A percentile compares a stretch with the other conserved stretches of the same genome.
Conservation (phyloP, 2,888 invertebrate species). For the Tipula confusa region DNA sequence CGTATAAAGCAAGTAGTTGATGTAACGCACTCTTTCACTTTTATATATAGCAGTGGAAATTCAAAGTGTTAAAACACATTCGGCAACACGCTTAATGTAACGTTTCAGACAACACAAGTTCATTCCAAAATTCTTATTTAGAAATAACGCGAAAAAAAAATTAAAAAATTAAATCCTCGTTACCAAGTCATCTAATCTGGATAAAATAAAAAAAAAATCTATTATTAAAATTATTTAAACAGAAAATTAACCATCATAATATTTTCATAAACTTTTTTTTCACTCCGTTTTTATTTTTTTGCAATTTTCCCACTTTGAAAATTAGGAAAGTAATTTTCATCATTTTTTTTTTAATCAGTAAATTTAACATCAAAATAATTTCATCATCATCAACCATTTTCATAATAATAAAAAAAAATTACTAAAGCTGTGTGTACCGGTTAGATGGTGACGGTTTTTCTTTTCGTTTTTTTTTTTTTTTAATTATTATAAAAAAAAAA, state of each 20-base stretch:
- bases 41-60: too few species aligned
- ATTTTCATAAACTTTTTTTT: background rate
- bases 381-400: background rate
- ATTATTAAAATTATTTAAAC: constrained; percentile 12
- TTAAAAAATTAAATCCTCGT: background rate
- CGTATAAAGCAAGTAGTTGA: too few species aligned
- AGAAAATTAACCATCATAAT: constrained; percentile 3
- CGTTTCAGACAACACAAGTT: too few species aligned
- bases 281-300: background rate
- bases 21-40: too few species aligned
- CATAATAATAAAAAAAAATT: background rate
- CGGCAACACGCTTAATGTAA: too few species aligned
- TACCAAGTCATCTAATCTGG: background rate
- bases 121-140: background rate
- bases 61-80: too few species aligned
- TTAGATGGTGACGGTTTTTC: background rate
- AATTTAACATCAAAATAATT: background rate
- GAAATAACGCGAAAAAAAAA: background rate
- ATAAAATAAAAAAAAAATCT: background rate
- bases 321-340: background rate
- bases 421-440: background rate
- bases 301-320: background rate
- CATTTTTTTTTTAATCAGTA: background rate
- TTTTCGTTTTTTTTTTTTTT: too few species aligned
- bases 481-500: too few species aligned